These are phyloP conservation scores for Diglossa brunneiventris DNA, from an alignment of 2,113 vertebrate species.

Conservation along the genomic window DNA sequence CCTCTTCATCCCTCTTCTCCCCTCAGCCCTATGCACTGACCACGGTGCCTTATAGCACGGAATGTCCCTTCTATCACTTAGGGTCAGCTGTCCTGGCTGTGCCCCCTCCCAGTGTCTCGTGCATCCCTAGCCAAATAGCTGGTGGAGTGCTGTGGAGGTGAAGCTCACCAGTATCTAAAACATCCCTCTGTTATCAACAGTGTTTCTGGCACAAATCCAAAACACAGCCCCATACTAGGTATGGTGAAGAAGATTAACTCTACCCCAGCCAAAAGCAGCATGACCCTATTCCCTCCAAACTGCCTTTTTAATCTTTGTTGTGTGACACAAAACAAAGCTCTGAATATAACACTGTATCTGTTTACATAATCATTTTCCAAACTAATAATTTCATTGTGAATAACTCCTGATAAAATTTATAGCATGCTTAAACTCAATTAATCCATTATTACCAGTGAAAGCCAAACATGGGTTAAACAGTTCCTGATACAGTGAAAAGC, in stretches of 20 bases:
- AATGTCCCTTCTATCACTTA: background rate
- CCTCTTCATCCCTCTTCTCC: background rate
- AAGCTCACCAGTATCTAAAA: background rate
- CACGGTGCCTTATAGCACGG: rapidly evolving
- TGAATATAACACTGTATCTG: background rate
- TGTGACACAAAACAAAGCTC: background rate
- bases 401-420: background rate
- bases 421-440: background rate
- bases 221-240: background rate
- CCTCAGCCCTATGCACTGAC: background rate
- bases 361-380: background rate
- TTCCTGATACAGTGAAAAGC: background rate
- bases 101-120: rapidly evolving
- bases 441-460: background rate
- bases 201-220: background rate
- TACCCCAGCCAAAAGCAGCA: background rate
- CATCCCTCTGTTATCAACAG: background rate
- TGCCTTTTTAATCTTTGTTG: background rate
- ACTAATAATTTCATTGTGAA: background rate
- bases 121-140: rapidly evolving
- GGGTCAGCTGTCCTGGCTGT: background rate
- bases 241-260: background rate
- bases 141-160: background rate
- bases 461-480: background rate
- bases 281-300: background rate